phyloP scores from a whole-genome alignment of 2,113 vertebrate species.

The Abramis brama region DNA sequence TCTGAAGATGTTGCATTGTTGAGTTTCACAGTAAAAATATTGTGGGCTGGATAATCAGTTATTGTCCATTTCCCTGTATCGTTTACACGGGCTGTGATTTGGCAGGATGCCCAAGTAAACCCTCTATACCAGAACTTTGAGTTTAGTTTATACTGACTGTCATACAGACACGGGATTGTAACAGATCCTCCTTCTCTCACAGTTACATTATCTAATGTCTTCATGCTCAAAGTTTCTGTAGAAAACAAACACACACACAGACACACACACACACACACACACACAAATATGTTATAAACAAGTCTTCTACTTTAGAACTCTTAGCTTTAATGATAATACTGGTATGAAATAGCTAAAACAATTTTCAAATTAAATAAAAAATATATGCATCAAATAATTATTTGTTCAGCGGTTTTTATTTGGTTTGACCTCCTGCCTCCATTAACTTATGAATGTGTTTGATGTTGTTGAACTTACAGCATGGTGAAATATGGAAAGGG shows the following conservation, averaged over 20 bases:
- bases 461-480: too few species aligned
- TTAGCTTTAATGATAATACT: too few species aligned
- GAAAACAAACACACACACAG: neutral
- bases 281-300: too few species aligned
- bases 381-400: too few species aligned
- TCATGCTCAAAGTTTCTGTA: neutral
- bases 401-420: neutral
- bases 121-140: slow-evolving; percentile 45
- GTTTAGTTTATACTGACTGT: slow-evolving; percentile 11
- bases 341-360: too few species aligned
- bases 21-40: slow-evolving; percentile 48
- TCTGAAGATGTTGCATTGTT: neutral
- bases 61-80: slow-evolving; percentile 9
- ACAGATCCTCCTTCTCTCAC: slow-evolving; percentile 20
- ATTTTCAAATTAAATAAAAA: too few species aligned
- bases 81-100: neutral
- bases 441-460: neutral
- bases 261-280: neutral
- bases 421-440: neutral
- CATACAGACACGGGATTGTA: slow-evolving; percentile 50
- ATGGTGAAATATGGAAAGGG: too few species aligned
- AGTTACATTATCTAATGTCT: neutral
- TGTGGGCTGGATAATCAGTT: slow-evolving; percentile 39
- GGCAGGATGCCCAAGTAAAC: rapidly evolving
- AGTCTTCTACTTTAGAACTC: too few species aligned